Percentiles rank a stretch among this genome's conserved stretches.
Conservation (phyloP, 2,888 invertebrate genomes). For the Aphidoletes aphidimyza region DNA sequence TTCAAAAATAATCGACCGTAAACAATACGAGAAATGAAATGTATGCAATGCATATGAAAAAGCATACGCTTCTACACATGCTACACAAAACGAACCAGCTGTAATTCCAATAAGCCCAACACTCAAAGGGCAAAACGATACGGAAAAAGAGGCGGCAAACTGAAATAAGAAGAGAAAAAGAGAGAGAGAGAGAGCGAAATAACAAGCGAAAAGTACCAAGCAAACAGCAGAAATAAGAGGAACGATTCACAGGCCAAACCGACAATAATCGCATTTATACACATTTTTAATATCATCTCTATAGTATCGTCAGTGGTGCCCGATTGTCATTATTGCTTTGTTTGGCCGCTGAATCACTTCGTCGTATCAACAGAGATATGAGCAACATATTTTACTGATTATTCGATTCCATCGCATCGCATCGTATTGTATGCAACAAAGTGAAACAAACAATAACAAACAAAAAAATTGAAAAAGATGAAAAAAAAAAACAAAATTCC, state of each 20-base stretch:
- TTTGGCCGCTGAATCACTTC: not conserved
- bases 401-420: not conserved
- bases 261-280: not conserved
- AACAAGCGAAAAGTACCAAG: not conserved
- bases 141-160: not conserved
- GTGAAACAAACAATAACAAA: not conserved
- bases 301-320: not conserved
- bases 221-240: not conserved
- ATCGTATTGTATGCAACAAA: not conserved
- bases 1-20: not conserved
- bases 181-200: not conserved
- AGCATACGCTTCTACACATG: not conserved
- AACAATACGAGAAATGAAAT: not conserved
- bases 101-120: not conserved
- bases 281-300: not conserved
- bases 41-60: not conserved
- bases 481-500: not conserved
- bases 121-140: not conserved
- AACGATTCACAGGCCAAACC: not conserved
- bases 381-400: constrained; percentile 5
- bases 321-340: not conserved
- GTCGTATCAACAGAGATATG: not conserved
- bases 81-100: not conserved
- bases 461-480: not conserved
- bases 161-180: not conserved